These are phyloP conservation scores for Microplitis demolitor DNA, from an alignment of 1,140 invertebrate species.

Conservation along the genomic window DNA sequence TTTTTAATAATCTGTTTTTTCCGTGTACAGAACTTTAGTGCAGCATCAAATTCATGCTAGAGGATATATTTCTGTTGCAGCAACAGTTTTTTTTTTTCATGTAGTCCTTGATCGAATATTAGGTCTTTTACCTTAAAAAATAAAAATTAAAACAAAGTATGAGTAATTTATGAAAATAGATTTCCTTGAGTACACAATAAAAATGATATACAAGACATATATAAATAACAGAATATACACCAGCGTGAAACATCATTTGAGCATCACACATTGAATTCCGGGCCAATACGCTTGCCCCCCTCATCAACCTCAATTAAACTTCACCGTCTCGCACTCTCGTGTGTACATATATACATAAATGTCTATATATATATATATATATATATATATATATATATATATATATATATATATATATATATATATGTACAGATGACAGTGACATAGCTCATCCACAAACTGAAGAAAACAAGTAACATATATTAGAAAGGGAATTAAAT, in stretches of 20 bases:
- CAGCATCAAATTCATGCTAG: too few species aligned
- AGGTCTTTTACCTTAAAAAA: too few species aligned
- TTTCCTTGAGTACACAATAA: not conserved
- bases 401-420: too few species aligned
- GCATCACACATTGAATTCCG: slow-evolving; percentile 56
- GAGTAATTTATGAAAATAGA: too few species aligned
- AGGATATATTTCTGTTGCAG: too few species aligned
- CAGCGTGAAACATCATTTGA: slow-evolving; percentile 53
- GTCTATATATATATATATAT: too few species aligned
- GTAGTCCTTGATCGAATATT: too few species aligned
- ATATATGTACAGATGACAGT: slow-evolving; percentile 36
- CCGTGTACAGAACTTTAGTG: too few species aligned
- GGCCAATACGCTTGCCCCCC: slow-evolving; percentile 61
- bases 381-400: not conserved
- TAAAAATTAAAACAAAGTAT: too few species aligned
- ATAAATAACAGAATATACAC: slow-evolving; percentile 4
- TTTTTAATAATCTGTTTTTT: too few species aligned
- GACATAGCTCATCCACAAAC: not conserved
- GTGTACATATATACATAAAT: too few species aligned
- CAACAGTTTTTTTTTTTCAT: too few species aligned
- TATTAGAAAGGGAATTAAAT: not conserved
- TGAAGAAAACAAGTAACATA: not conserved
- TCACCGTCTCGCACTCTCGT: slow-evolving; percentile 55
- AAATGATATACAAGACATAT: slow-evolving; percentile 1
- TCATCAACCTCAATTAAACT: slow-evolving; percentile 64